Percentiles rank a stretch among this genome's conserved stretches.
These are phyloP conservation scores for Pterois miles DNA, from an alignment of 2,797 vertebrate species.

Conservation along the genomic window DNA sequence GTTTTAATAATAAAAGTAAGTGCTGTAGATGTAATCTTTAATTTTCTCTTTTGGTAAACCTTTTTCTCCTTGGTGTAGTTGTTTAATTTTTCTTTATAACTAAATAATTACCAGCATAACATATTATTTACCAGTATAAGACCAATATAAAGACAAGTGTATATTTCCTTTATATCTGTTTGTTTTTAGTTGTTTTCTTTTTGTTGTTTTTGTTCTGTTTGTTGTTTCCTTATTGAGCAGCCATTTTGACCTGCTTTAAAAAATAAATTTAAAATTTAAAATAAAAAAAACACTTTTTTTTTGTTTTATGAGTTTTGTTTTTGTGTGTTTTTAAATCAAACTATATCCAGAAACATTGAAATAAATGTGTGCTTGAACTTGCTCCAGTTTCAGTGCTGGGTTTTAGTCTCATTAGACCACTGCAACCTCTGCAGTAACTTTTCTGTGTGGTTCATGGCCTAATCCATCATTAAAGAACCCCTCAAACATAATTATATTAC, in stretches of 20 bases:
- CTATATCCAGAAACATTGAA: background rate
- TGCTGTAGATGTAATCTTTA: too few species aligned
- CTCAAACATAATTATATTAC: constrained; percentile 46
- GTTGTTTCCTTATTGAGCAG: background rate
- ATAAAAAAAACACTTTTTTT: too few species aligned
- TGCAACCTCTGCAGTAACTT: constrained; percentile 14
- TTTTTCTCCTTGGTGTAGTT: too few species aligned
- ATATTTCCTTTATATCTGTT: background rate
- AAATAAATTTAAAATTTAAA: background rate
- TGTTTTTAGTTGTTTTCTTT: background rate
- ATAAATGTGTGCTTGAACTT: background rate
- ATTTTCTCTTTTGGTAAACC: too few species aligned
- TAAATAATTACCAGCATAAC: background rate
- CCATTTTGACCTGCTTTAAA: background rate
- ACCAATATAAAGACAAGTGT: background rate
- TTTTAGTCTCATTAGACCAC: constrained; percentile 52
- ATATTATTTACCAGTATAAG: background rate
- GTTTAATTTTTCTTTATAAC: background rate
- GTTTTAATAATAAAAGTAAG: background rate
- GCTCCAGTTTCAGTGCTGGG: background rate
- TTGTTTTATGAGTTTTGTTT: background rate
- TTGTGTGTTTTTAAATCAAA: background rate
- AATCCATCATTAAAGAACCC: constrained; percentile 41
- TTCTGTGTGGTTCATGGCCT: constrained; percentile 35
- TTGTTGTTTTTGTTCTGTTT: background rate